Conservation (phyloP, 2,888 invertebrate species). For the Drosophila mulleri region DNA sequence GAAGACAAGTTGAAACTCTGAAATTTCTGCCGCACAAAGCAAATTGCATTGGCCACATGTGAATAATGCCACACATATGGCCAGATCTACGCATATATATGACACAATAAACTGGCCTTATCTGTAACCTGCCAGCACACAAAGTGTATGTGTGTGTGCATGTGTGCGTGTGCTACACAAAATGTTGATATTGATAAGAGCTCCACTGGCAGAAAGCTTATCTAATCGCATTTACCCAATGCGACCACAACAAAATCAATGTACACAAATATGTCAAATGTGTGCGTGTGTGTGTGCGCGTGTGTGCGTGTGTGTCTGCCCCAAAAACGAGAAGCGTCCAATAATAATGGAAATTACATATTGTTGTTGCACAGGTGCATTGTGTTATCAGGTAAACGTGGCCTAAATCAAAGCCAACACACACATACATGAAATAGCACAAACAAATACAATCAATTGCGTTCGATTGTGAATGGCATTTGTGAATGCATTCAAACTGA, state of each 20-base stretch:
- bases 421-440: constrained; percentile 24
- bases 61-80: constrained; percentile 24
- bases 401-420: constrained; percentile 67
- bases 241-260: constrained; percentile 53
- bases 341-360: constrained; percentile 57
- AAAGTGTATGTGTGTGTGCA: constrained; percentile 7
- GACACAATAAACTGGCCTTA: constrained; percentile 42
- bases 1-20: neutral
- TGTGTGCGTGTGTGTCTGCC: constrained; percentile 25
- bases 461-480: constrained; percentile 16
- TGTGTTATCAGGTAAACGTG: constrained; percentile 59
- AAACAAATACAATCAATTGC: constrained; percentile 40
- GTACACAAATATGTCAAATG: constrained; percentile 23
- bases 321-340: constrained; percentile 50
- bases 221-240: constrained; percentile 64
- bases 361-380: constrained; percentile 56
- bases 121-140: constrained; percentile 29
- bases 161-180: constrained; percentile 10
- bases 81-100: constrained; percentile 13
- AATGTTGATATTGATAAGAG: constrained; percentile 56
- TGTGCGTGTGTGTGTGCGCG: neutral
- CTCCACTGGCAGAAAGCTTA: constrained; percentile 57
- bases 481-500: constrained; percentile 25
- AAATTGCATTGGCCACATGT: constrained; percentile 30
- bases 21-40: constrained; percentile 1